Evolutionary conservation across 2,113 vertebrate genomes (phyloP), one percentile per base, ranked within the genome.

Genomic region (Stictonetta naevosa): DNA sequence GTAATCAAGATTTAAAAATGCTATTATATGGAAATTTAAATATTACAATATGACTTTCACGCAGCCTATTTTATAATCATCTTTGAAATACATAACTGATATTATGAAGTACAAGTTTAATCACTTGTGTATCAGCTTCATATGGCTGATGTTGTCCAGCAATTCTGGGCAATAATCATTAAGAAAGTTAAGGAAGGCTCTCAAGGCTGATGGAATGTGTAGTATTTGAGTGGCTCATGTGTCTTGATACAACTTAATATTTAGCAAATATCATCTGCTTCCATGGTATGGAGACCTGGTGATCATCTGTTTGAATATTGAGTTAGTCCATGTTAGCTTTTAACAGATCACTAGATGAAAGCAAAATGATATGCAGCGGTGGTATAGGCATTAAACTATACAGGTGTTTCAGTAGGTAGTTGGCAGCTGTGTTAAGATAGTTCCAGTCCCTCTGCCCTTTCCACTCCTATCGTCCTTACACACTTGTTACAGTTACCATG

Each of bases 231-330:
- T 72, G 25, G 3, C 20, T 62, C 55, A 83, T 75, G 33, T 42
- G 7, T 86, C 64, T 52, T 2, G 0, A 3, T 48, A 19, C 4
- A 46, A 5, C 14, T 73, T 64, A 4, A 5, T 4, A 1, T 16
- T 77, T 86, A 7, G 3, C 59, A 44, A 75, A n/a, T 79, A 48
- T 21, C 46, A 48, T 48, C 20, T 48, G 38, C 15, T 92, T 90
- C 48, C 13, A 28, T 33, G 71, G 23, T 82, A 23, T 17, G 59
- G 38, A 82, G 28, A 64, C 34, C 7, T 33, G 22, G 8, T 76
- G 18, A 56, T 52, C 22, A 48, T 4, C 4, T 23, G 8, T 60
- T 44, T 74, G 26, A 78, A 36, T 74, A 50, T 20, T 48, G 25
- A 75, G 11, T 71, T 90, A 62, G 36, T 38, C 31, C 6, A 33